These are phyloP conservation scores for Xyrauchen texanus DNA, from an alignment of 2,113 vertebrate species.

Conservation along the genomic window DNA sequence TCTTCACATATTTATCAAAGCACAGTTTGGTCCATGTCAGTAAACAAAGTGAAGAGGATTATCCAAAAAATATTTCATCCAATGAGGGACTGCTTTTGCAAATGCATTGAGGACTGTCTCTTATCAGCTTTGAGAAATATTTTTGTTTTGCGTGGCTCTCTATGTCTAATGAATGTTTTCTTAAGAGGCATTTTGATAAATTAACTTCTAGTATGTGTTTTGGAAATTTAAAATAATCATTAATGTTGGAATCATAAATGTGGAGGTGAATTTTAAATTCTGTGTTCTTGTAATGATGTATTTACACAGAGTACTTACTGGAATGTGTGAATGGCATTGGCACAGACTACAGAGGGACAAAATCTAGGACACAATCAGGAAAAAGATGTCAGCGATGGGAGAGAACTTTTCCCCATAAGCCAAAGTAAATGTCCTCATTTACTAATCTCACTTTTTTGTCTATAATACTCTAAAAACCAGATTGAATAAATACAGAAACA, in stretches of 20 bases:
- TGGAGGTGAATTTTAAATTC: too few relatives aligned
- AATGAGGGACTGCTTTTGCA: neutral
- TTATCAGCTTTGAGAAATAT: neutral
- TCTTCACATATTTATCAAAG: slow-evolving; percentile 27
- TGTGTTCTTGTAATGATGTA: neutral
- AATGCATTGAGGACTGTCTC: neutral
- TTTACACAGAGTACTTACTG: slow-evolving; percentile 68
- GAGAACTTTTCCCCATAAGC: slow-evolving; percentile 62
- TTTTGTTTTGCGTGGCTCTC: neutral
- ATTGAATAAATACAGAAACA: neutral
- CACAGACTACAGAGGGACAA: slow-evolving; percentile 72
- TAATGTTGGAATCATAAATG: too few relatives aligned
- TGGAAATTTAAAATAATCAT: too few relatives aligned
- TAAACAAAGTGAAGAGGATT: slow-evolving; percentile 51
- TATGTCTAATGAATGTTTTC: neutral
- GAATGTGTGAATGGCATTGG: slow-evolving; percentile 72
- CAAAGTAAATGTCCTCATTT: slow-evolving; percentile 62
- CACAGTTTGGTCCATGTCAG: slow-evolving; percentile 41
- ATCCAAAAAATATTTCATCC: slow-evolving; percentile 47
- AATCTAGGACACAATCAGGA: slow-evolving; percentile 68
- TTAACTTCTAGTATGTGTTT: too few relatives aligned
- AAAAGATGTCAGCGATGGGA: slow-evolving; percentile 71
- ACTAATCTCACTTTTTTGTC: neutral
- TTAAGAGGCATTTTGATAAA: too few relatives aligned
- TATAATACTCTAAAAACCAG: neutral